Percentiles rank a stretch among this genome's conserved stretches.
Evolutionary conservation across 2,797 vertebrate genomes (phyloP).

Genomic region (Lepilemur septentrionalis): DNA sequence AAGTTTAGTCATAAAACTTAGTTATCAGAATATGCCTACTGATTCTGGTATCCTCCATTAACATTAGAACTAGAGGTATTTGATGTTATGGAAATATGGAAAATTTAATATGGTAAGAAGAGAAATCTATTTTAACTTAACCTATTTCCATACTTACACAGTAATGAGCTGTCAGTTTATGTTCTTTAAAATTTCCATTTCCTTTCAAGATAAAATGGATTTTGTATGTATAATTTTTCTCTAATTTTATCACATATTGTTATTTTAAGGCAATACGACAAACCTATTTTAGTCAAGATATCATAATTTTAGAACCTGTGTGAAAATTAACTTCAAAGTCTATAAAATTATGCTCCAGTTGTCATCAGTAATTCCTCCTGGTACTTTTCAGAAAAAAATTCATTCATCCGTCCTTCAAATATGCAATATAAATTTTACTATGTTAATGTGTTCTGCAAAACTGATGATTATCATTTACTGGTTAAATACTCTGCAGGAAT

Average conservation of each 20-base stretch:
- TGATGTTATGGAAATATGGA: conserved; percentile 14
- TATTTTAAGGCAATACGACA: conserved; percentile 56
- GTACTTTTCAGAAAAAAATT: neutral
- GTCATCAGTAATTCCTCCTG: conserved; percentile 20
- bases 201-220: conserved; percentile 48
- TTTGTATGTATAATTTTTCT: conserved; percentile 41
- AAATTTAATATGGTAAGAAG: conserved; percentile 3
- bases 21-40: neutral
- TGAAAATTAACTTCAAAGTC: conserved; percentile 52
- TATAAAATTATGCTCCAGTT: conserved; percentile 7
- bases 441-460: conserved; percentile 10
- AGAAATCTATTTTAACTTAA: conserved; percentile 45
- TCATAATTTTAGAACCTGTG: conserved; percentile 57
- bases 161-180: conserved; percentile 45
- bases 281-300: conserved; percentile 43
- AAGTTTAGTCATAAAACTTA: neutral
- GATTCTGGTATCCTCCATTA: neutral
- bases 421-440: conserved; percentile 3
- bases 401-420: neutral
- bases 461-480: neutral
- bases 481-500: neutral
- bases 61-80: neutral
- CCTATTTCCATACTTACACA: conserved; percentile 38
- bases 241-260: conserved; percentile 42
- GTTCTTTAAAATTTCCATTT: conserved; percentile 42